Evolutionary conservation across 2,888 invertebrate species (phyloP).

Genomic region (Lithophane leautieri): DNA sequence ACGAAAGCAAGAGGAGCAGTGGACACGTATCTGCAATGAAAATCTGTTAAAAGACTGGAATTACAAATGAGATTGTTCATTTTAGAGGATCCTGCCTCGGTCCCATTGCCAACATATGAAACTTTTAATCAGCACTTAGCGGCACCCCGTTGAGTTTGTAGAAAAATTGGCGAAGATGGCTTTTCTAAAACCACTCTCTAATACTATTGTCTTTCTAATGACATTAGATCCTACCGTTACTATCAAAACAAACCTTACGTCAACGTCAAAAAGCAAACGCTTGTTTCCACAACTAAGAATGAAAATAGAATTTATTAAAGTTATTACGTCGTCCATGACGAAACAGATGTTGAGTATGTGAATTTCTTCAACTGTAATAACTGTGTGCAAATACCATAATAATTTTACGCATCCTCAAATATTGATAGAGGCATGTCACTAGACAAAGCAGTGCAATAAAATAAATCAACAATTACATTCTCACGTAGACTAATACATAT

Average conservation of each 20-base stretch:
- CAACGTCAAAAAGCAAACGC: slow-evolving; percentile 13
- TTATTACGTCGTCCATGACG: slow-evolving; percentile 26
- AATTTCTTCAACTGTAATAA: slow-evolving; percentile 43
- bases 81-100: slow-evolving; percentile 58
- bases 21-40: slow-evolving; percentile 37
- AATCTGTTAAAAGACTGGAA: slow-evolving; percentile 46
- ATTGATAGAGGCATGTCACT: slow-evolving; percentile 46
- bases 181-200: slow-evolving; percentile 44
- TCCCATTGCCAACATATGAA: slow-evolving; percentile 80
- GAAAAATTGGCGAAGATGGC: slow-evolving; percentile 32
- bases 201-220: slow-evolving; percentile 31
- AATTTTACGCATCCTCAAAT: slow-evolving; percentile 49
- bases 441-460: slow-evolving; percentile 43
- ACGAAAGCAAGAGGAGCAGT: slow-evolving; percentile 10
- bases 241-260: slow-evolving; percentile 30
- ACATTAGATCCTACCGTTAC: slow-evolving; percentile 15
- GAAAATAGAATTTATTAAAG: slow-evolving; percentile 22
- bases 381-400: slow-evolving; percentile 67
- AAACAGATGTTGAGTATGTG: slow-evolving; percentile 27
- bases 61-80: slow-evolving; percentile 52
- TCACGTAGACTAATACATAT: slow-evolving; percentile 31
- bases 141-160: slow-evolving; percentile 71
- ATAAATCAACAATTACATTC: slow-evolving; percentile 43
- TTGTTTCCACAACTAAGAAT: slow-evolving; percentile 1
- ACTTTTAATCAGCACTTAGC: slow-evolving; percentile 84